phyloP scores from a whole-genome alignment of 2,797 vertebrate genomes.

The Tapirus indicus region DNA sequence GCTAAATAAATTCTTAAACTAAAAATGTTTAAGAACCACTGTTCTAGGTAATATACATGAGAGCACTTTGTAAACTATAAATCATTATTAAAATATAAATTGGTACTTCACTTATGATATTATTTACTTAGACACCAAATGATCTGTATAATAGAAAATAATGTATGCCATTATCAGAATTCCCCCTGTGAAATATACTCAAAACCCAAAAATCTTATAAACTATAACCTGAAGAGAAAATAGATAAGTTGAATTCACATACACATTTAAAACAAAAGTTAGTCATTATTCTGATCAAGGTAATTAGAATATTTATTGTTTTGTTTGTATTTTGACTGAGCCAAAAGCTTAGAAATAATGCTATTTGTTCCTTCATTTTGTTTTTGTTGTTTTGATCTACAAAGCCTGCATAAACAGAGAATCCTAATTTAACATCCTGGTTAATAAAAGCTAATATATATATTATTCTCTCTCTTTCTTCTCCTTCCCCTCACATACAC shows the following conservation, averaged over 20 bases:
- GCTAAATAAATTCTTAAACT: neutral
- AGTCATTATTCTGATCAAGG: neutral
- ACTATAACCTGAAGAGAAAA: slow-evolving; percentile 12
- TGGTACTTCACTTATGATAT: neutral
- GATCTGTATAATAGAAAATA: neutral
- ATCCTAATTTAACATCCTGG: neutral
- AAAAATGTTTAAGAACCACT: neutral
- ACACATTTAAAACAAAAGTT: neutral
- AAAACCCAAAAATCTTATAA: neutral
- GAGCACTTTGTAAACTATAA: neutral
- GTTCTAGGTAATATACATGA: neutral
- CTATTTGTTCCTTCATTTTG: neutral
- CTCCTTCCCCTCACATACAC: neutral
- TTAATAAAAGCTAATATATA: neutral
- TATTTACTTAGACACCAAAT: neutral
- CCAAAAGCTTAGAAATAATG: slow-evolving; percentile 25
- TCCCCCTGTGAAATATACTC: neutral
- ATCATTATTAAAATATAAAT: neutral
- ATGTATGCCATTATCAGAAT: neutral
- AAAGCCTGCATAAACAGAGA: slow-evolving; percentile 19
- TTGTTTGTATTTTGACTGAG: neutral
- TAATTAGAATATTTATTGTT: neutral
- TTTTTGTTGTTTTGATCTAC: neutral
- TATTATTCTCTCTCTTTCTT: neutral
- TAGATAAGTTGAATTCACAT: neutral